Evolutionary conservation across 1,140 invertebrate species (phyloP).

Genomic region (Colletes gigas): DNA sequence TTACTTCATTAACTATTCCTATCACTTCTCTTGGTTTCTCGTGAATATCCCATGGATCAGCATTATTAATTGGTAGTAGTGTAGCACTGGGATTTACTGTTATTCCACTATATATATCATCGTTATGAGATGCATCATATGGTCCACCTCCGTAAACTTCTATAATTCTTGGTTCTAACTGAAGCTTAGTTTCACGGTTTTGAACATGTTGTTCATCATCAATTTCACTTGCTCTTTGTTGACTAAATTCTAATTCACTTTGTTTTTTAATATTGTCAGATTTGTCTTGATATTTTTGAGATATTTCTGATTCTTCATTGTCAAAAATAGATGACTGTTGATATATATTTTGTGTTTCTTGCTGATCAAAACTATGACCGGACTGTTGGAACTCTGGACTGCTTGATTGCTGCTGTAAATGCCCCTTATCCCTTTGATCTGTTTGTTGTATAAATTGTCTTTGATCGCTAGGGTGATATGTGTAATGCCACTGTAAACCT

Average conservation of each 20-base stretch:
- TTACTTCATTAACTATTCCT: constrained; percentile 19
- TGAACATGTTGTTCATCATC: background rate
- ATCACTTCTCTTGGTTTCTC: constrained; percentile 62
- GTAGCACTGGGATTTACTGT: constrained; percentile 70
- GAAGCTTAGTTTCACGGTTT: background rate
- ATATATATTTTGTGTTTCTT: constrained; percentile 19
- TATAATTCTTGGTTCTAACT: constrained; percentile 64
- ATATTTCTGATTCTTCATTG: background rate
- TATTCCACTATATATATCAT: constrained; percentile 63
- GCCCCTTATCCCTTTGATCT: constrained; percentile 18
- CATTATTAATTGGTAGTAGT: constrained; percentile 53
- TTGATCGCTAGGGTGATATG: constrained; percentile 61
- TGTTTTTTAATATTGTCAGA: background rate
- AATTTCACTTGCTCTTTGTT: constrained; percentile 22
- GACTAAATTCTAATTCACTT: constrained; percentile 17
- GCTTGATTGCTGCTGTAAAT: constrained; percentile 14
- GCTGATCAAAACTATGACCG: background rate
- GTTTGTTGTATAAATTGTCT: constrained; percentile 46
- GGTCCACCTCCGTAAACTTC: constrained; percentile 73
- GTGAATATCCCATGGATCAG: constrained; percentile 69
- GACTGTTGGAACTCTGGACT: constrained; percentile 1
- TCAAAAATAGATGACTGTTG: background rate
- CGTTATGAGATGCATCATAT: constrained; percentile 58
- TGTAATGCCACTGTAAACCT: constrained; percentile 63
- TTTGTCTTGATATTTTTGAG: constrained; percentile 8